A percentile compares a stretch with the other conserved stretches of the same genome.
These are phyloP conservation scores for Polypedilum pembai DNA, from an alignment of 1,140 invertebrate genomes.

Conservation along the genomic window DNA sequence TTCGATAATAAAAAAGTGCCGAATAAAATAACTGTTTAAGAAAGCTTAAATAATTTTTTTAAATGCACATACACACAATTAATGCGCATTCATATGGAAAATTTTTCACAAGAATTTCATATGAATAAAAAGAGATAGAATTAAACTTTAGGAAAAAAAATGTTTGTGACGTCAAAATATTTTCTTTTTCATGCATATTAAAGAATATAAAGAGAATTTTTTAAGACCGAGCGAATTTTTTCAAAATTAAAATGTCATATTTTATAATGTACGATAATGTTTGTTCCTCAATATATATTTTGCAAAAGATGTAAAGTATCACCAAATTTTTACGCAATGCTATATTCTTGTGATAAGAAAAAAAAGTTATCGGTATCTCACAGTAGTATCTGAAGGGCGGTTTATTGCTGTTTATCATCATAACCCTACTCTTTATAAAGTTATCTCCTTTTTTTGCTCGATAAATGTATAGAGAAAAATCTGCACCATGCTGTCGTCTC, in stretches of 20 bases:
- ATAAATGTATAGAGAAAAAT: no score
- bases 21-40: not conserved
- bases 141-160: no score
- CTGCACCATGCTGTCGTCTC: not conserved
- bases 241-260: not conserved
- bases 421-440: conserved; percentile 1
- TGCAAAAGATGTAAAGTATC: not conserved
- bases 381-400: not conserved
- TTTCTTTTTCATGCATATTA: not conserved
- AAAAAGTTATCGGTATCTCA: conserved; percentile 15
- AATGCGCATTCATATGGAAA: not conserved
- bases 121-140: no score
- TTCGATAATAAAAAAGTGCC: not conserved
- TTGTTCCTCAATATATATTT: no score
- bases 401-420: conserved; percentile 7
- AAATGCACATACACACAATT: not conserved
- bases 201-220: not conserved
- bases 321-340: not conserved
- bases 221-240: not conserved
- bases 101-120: not conserved
- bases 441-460: not conserved
- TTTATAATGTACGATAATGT: no score
- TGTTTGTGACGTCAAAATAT: conserved; percentile 3
- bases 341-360: not conserved
- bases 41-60: conserved; percentile 1